Percentiles rank a stretch among this genome's conserved stretches.
phyloP scores from a whole-genome alignment of 2,113 vertebrate species.

The Heptranchias perlo region DNA sequence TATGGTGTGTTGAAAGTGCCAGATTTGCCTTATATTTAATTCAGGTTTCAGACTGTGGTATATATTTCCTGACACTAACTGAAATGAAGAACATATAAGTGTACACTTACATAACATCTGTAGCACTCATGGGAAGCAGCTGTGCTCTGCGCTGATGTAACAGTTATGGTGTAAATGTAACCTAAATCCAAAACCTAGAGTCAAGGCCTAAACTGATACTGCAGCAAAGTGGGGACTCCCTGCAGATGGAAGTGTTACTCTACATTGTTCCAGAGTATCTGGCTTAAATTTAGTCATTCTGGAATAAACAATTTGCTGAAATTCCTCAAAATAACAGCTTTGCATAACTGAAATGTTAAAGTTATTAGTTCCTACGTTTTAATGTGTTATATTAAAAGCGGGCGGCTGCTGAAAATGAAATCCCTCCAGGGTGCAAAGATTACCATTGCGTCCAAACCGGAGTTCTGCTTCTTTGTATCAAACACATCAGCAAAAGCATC shows the following conservation, averaged over 20 bases:
- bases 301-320: background rate
- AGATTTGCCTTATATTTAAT: background rate
- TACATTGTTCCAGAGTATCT: background rate
- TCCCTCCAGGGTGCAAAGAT: background rate
- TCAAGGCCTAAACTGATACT: background rate
- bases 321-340: background rate
- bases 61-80: background rate
- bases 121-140: background rate
- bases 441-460: background rate
- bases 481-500: background rate
- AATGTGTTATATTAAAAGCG: background rate
- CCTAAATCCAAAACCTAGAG: no score
- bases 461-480: background rate
- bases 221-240: no score
- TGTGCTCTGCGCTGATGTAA: no score
- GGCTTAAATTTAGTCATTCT: background rate
- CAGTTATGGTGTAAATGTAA: background rate
- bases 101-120: no score
- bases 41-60: background rate
- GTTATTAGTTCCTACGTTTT: background rate
- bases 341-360: background rate
- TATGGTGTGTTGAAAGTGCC: background rate
- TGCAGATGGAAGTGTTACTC: no score
- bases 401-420: background rate
- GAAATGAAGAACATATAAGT: background rate